Conservation (phyloP, 1,140 invertebrate genomes). For the Drosophila lowei region DNA sequence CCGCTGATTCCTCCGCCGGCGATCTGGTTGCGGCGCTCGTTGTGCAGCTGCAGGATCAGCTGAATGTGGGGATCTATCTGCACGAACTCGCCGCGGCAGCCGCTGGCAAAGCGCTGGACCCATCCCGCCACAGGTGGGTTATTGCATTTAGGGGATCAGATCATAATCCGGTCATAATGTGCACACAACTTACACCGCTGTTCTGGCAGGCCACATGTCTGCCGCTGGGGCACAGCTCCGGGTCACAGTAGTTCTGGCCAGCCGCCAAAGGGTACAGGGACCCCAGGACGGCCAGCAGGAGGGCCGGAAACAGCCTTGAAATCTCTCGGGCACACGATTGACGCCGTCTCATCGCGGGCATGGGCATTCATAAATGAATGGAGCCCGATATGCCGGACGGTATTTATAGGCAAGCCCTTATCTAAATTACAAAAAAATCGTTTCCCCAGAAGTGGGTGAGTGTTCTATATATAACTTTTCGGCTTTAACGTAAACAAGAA, state of each 20-base stretch:
- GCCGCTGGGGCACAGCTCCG: conserved; percentile 47
- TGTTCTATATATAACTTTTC: no score
- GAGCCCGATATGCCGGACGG: no score
- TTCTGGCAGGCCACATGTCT: conserved; percentile 61
- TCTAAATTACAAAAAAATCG: no score
- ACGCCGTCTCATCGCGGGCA: no score
- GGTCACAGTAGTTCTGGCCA: conserved; percentile 67
- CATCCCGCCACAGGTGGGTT: no score
- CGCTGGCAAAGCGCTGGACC: conserved; percentile 55
- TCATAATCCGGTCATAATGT: no score
- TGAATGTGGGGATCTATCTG: conserved; percentile 40
- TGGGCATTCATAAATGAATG: no score
- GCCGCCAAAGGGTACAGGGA: not conserved
- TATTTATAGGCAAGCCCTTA: no score
- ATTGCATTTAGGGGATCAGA: no score
- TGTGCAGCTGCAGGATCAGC: conserved; percentile 59
- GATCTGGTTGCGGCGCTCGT: conserved; percentile 60
- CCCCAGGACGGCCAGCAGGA: not conserved
- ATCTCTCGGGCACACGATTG: no score
- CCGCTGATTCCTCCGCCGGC: conserved; percentile 57
- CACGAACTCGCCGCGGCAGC: conserved; percentile 61
- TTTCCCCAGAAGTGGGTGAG: no score
- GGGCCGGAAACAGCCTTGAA: not conserved
- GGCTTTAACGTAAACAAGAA: no score
- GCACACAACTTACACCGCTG: conserved; percentile 57